Percentiles rank a stretch among this genome's conserved stretches.
phyloP scores from a whole-genome alignment of 2,797 vertebrate species.

The Spea hammondii region DNA sequence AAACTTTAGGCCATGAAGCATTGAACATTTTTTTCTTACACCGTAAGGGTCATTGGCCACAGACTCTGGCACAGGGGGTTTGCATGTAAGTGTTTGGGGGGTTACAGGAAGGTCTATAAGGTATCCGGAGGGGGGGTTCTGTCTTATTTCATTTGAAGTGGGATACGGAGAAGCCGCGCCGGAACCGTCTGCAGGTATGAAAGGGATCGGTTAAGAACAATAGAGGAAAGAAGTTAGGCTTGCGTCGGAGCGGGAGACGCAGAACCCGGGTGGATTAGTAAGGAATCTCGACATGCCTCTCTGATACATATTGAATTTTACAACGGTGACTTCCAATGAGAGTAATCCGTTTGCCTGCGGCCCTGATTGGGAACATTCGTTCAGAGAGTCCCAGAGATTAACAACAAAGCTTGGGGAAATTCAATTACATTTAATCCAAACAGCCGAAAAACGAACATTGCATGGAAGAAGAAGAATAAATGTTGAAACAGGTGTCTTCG shows the following conservation, averaged over 20 bases:
- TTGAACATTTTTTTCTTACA: no score
- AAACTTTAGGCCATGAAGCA: no score
- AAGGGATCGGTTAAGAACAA: no score
- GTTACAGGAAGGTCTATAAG: no score
- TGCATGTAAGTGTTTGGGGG: no score
- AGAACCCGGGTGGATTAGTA: conserved; percentile 14
- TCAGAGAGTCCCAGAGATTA: conserved; percentile 57
- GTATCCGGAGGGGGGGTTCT: no score
- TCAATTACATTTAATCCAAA: conserved; percentile 57
- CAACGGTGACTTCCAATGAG: conserved; percentile 43
- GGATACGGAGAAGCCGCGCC: no score
- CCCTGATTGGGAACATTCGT: conserved; percentile 47
- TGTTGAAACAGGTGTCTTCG: conserved; percentile 46
- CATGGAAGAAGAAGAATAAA: conserved; percentile 53
- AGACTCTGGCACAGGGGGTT: no score
- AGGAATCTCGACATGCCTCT: conserved; percentile 26
- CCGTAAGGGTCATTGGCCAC: no score
- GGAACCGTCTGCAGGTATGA: no score
- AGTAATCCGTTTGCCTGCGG: conserved; percentile 28
- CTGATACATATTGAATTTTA: conserved; percentile 41
- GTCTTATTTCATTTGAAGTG: no score
- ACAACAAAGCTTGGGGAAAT: conserved; percentile 58
- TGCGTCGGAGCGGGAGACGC: conserved; percentile 1
- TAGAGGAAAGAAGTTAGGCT: background rate
- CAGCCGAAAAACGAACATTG: conserved; percentile 46